Evolutionary conservation across 2,797 vertebrate genomes (phyloP), one percentile per base, ranked within the genome.

Genomic region (Paguma larvata): DNA sequence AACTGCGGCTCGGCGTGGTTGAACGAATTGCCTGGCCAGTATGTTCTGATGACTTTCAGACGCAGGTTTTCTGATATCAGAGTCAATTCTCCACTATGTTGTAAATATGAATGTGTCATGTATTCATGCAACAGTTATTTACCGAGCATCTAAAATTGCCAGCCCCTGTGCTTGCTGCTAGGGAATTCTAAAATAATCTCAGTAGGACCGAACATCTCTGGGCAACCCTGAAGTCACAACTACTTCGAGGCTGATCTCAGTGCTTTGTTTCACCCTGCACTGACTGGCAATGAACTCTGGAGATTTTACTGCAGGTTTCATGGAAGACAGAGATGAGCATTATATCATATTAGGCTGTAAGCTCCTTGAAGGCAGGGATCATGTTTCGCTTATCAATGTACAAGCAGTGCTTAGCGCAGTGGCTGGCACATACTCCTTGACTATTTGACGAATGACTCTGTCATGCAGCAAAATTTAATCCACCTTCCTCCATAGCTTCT

Each of bases 401-500:
- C 53, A 90, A 11, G 38, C 16, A 63, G 56, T 16, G 78, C 32
- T 78, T 89, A 72, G 80, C 63, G 80, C 30, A 75, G 53, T 34
- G n/a, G 27, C 75, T 30, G 1, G 44, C 34, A 70, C 34, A 90
- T 15, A 38, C 1, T 62, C 6, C 75, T 16, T 56, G n/a, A 85
- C 18, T 94, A 87, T 32, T 46, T 92, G 77, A 92, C 19, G 67
- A 96, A 80, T 90, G 67, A 85, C 32, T 16, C 51, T 10, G 12
- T 25, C 65, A 38, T 9, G 59, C 12, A 56, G 51, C 3, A 84
- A 89, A 80, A 59, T 84, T 68, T 93, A 85, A 38, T 63, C n/a
- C 67, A 9, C 80, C 44, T 95, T 93, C 51, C 97, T 90, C 41
- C 80, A 63, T 41, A 92, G 56, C n/a, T 73, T 93, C 23, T 92